Percentiles rank a stretch among this genome's conserved stretches.
These are phyloP conservation scores for Ephialtes manifestator DNA, from an alignment of 2,888 invertebrate species.

Conservation along the genomic window DNA sequence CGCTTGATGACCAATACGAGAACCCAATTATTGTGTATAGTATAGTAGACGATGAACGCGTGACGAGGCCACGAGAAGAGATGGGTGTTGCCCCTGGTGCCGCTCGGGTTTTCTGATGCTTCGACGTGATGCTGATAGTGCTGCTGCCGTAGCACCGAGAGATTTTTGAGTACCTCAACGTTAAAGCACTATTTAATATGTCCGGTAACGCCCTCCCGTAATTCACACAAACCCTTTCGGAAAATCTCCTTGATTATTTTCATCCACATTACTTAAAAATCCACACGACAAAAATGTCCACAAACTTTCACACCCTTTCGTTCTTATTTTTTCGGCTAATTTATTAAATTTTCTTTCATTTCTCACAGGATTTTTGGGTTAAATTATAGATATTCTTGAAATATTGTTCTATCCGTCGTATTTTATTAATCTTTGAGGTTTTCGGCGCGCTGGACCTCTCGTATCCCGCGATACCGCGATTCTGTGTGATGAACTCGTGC, in stretches of 20 bases:
- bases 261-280: not conserved
- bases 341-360: not conserved
- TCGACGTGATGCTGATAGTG: constrained; percentile 51
- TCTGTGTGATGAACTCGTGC: constrained; percentile 76
- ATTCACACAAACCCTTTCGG: constrained; percentile 8
- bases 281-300: not conserved
- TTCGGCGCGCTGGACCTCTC: constrained; percentile 76
- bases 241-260: not conserved
- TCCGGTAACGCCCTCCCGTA: constrained; percentile 51
- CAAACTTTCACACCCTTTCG: not conserved
- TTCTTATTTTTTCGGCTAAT: not conserved
- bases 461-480: constrained; percentile 80
- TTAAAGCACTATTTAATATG: constrained; percentile 12
- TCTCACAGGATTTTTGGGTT: not conserved
- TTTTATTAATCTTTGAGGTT: not conserved
- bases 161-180: constrained; percentile 39
- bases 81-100: constrained; percentile 68
- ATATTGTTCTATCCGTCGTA: not conserved
- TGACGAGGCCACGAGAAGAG: constrained; percentile 65
- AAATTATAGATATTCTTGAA: no score
- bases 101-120: constrained; percentile 53
- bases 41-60: constrained; percentile 60
- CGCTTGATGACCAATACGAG: no score
- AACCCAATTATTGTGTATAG: constrained; percentile 27
- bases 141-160: constrained; percentile 43